Evolutionary conservation across 1,140 invertebrate genomes (phyloP).

Genomic region (Drosophila ambigua): DNA sequence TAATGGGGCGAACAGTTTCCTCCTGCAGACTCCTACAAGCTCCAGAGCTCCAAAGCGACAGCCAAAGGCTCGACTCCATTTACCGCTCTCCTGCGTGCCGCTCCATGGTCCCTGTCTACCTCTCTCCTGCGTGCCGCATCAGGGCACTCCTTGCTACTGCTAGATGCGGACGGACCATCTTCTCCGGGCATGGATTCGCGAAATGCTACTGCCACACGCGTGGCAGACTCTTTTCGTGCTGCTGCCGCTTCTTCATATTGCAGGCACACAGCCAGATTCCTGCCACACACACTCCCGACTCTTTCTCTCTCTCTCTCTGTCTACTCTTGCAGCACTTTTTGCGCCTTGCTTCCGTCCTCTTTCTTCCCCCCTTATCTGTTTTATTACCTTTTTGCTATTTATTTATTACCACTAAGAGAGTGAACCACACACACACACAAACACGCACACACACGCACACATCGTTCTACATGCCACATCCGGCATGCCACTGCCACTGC

Average conservation of each 20-base stretch:
- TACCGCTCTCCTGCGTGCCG: no score
- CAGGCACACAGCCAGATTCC: background rate
- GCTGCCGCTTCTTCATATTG: no score
- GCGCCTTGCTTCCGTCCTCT: background rate
- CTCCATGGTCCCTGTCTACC: no score
- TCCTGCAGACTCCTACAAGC: constrained; percentile 19
- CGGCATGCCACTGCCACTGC: constrained; percentile 13
- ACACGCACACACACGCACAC: background rate
- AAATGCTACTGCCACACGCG: no score
- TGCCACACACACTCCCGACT: background rate
- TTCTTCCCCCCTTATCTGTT: constrained; percentile 34
- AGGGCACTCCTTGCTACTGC: no score
- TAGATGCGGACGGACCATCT: no score
- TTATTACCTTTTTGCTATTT: constrained; percentile 64
- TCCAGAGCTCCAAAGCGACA: no score
- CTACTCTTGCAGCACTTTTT: constrained; percentile 22
- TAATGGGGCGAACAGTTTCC: constrained; percentile 50
- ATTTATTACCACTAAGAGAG: constrained; percentile 57
- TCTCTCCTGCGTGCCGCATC: no score
- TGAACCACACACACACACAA: constrained; percentile 2
- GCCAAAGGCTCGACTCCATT: no score
- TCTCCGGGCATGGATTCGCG: no score
- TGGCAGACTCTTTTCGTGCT: no score
- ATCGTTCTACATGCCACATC: constrained; percentile 29
- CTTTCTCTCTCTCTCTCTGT: no score